Evolutionary conservation across 2,888 invertebrate species (phyloP).

Genomic region (Thera britannica): DNA sequence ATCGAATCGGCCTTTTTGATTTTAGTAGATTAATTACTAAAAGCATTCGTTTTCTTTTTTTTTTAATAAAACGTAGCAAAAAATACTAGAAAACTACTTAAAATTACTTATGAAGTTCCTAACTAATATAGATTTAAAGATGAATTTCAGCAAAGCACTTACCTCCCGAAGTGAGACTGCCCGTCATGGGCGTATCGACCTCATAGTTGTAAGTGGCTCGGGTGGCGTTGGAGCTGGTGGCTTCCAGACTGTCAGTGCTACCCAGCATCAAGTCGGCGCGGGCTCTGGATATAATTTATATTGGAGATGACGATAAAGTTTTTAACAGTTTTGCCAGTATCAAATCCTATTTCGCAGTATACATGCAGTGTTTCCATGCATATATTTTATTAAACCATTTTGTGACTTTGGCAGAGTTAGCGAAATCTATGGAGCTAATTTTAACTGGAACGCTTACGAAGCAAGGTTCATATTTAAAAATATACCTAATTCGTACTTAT

Average conservation of each 20-base stretch:
- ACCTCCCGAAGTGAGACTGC: slow-evolving; percentile 91
- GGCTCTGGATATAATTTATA: slow-evolving; percentile 56
- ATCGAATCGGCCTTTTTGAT: too few relatives aligned
- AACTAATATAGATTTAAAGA: neutral
- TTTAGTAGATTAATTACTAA: neutral
- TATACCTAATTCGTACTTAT: too few relatives aligned
- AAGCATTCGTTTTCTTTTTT: neutral
- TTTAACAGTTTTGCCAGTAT: too few relatives aligned
- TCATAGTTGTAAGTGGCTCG: slow-evolving; percentile 94
- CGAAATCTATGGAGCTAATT: too few relatives aligned
- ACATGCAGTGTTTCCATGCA: too few relatives aligned
- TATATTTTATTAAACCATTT: too few relatives aligned
- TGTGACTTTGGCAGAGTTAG: too few relatives aligned
- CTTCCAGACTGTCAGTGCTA: slow-evolving; percentile 90
- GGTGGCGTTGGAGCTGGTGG: slow-evolving; percentile 91
- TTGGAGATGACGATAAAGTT: neutral
- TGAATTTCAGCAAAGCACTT: slow-evolving; percentile 39
- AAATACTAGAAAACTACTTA: neutral
- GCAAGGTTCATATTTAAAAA: too few relatives aligned
- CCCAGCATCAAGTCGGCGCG: slow-evolving; percentile 85
- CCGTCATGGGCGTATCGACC: slow-evolving; percentile 93
- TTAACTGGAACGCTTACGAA: too few relatives aligned
- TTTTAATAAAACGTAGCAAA: neutral
- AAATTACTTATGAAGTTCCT: neutral
- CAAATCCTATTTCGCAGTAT: too few relatives aligned